Evolutionary conservation across 2,113 vertebrate genomes (phyloP).

Genomic region (Lasiurus cinereus): DNA sequence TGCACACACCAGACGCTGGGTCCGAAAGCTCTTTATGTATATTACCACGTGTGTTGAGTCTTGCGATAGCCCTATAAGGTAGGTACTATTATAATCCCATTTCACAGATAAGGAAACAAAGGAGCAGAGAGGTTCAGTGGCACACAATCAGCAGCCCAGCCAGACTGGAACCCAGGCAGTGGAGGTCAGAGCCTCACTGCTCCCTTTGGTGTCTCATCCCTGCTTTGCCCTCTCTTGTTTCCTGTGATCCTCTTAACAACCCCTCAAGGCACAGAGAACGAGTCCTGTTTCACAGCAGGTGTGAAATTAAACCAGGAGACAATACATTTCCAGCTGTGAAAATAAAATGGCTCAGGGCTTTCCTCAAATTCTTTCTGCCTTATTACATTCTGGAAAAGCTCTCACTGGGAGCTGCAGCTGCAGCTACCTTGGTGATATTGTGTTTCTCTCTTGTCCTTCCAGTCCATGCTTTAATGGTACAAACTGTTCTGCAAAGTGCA

Average conservation of each 20-base stretch:
- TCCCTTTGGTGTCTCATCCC: neutral
- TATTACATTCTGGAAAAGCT: neutral
- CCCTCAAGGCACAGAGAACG: neutral
- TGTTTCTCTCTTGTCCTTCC: neutral
- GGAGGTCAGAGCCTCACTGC: neutral
- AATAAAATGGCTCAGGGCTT: neutral
- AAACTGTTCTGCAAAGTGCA: neutral
- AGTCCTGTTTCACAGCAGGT: neutral
- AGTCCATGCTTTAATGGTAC: neutral
- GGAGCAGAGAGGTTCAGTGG: neutral
- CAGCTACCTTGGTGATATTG: neutral
- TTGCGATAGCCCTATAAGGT: neutral
- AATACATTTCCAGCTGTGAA: constrained; percentile 3
- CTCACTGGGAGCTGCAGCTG: neutral
- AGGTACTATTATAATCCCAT: neutral
- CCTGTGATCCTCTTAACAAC: neutral
- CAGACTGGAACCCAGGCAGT: neutral
- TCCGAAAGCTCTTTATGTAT: neutral
- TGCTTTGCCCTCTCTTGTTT: neutral
- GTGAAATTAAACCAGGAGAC: neutral
- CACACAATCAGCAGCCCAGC: neutral
- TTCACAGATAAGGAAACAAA: neutral
- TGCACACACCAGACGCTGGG: rapidly evolving
- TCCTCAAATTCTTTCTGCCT: neutral
- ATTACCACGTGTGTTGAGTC: neutral